Percentiles rank a stretch among this genome's conserved stretches.
These are phyloP conservation scores for Hippolais icterina DNA, from an alignment of 2,113 vertebrate species.

Conservation along the genomic window DNA sequence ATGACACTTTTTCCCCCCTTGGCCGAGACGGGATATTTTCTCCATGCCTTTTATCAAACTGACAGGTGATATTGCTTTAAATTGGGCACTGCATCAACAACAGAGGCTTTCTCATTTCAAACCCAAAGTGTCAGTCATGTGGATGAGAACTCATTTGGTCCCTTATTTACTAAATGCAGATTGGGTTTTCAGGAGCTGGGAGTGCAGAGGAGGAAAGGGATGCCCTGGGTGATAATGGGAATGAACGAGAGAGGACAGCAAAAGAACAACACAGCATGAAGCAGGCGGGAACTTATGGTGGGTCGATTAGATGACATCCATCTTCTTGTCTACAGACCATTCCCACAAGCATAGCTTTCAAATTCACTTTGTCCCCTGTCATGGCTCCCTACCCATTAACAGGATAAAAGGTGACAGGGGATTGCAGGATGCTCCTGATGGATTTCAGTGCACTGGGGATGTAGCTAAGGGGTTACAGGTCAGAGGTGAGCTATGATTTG, in stretches of 20 bases:
- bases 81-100: slow-evolving; percentile 13
- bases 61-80: slow-evolving; percentile 58
- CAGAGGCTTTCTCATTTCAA: slow-evolving; percentile 37
- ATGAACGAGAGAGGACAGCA: neutral
- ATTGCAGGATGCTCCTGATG: neutral
- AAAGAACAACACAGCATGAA: neutral
- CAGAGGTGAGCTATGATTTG: neutral
- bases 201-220: neutral
- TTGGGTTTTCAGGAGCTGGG: neutral
- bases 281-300: neutral
- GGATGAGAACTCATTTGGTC: neutral
- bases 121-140: neutral
- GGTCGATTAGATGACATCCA: slow-evolving; percentile 20
- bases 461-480: neutral
- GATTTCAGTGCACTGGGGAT: neutral
- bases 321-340: slow-evolving; percentile 32
- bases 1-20: neutral
- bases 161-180: slow-evolving; percentile 55
- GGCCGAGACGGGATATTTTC: neutral
- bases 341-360: neutral
- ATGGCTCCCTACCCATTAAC: neutral
- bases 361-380: slow-evolving; percentile 2
- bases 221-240: slow-evolving; percentile 14
- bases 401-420: neutral
- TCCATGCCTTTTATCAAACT: slow-evolving; percentile 49